Evolutionary conservation across 1,140 invertebrate species (phyloP).

Genomic region (roundworm (Caenorhabditis elegans)): WBcel235 BX284602.5:12948001-12948500

Average conservation of each 20-base stretch:
- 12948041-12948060: conserved; percentile 15
- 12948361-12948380: conserved; percentile 11
- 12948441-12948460: too few species aligned
- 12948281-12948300: neutral
- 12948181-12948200: conserved; percentile 6
- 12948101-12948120: neutral
- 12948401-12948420: too few species aligned
- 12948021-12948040: conserved; percentile 27
- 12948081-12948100: conserved; percentile 35
- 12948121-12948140: neutral
- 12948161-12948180: neutral
- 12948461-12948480: too few species aligned
- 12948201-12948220: neutral
- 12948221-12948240: conserved; percentile 14
- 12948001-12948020: conserved; percentile 41
- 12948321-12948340: neutral
- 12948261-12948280: neutral
- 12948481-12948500: too few species aligned
- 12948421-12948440: too few species aligned
- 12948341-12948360: neutral
- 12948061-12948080: conserved; percentile 2
- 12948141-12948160: conserved; percentile 25
- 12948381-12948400: neutral
- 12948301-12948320: conserved; percentile 3
- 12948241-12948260: neutral